Percentiles rank a stretch among this genome's conserved stretches.
These are phyloP conservation scores for Parochlus steinenii DNA, from an alignment of 2,888 invertebrate species.

Conservation along the genomic window DNA sequence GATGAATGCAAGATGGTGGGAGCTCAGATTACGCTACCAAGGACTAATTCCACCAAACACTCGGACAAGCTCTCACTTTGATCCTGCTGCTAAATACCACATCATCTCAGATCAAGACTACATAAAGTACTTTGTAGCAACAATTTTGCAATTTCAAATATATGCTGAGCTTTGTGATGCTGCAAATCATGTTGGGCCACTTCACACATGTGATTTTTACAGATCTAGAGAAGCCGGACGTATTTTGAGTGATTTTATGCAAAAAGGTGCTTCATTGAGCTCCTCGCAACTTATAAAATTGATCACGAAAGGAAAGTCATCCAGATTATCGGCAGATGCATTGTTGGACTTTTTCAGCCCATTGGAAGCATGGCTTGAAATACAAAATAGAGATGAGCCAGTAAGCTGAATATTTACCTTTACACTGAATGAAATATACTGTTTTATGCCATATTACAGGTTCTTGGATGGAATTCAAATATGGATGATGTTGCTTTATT, in stretches of 20 bases:
- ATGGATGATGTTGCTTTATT: slow-evolving; percentile 47
- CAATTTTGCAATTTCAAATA: slow-evolving; percentile 72
- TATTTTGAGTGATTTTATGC: slow-evolving; percentile 49
- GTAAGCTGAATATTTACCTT: slow-evolving; percentile 20
- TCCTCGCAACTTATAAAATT: slow-evolving; percentile 56
- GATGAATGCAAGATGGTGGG: slow-evolving; percentile 65
- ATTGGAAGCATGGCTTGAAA: slow-evolving; percentile 56
- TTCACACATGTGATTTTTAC: slow-evolving; percentile 71
- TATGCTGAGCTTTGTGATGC: slow-evolving; percentile 59
- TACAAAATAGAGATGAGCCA: slow-evolving; percentile 53
- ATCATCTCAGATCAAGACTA: slow-evolving; percentile 56
- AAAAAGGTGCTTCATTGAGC: slow-evolving; percentile 45
- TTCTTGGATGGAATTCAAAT: slow-evolving; percentile 56
- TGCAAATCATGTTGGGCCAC: slow-evolving; percentile 51
- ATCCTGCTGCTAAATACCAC: slow-evolving; percentile 71
- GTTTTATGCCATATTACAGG: slow-evolving; percentile 1
- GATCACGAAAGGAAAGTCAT: slow-evolving; percentile 51
- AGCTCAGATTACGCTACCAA: slow-evolving; percentile 50
- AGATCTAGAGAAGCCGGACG: slow-evolving; percentile 64
- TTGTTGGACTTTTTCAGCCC: slow-evolving; percentile 72
- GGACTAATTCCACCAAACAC: slow-evolving; percentile 55
- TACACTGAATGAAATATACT: not conserved
- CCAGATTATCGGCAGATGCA: slow-evolving; percentile 57
- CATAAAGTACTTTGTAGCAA: slow-evolving; percentile 65
- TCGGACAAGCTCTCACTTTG: slow-evolving; percentile 59